phyloP scores from a whole-genome alignment of 2,797 vertebrate genomes.

The Loris lydekkerianus region DNA sequence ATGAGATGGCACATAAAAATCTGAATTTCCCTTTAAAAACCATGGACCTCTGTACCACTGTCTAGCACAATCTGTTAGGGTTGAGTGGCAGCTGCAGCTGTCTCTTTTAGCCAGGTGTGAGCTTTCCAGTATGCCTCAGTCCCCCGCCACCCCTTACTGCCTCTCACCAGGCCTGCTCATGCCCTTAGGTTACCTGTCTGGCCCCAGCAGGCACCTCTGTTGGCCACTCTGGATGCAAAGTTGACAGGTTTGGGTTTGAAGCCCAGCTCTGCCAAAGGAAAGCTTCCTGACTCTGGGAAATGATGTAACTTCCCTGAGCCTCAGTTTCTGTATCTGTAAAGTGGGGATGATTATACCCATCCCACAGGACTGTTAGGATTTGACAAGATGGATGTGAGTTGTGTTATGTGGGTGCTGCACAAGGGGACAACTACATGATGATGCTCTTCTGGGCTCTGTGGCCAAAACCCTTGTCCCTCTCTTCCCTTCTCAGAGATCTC shows the following conservation, averaged over 20 bases:
- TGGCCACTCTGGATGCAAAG: neutral
- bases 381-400: neutral
- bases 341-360: neutral
- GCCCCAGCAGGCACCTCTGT: neutral
- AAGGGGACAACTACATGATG: too few relatives aligned
- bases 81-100: rapidly evolving
- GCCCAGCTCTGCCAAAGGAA: neutral
- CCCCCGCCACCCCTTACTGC: neutral
- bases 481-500: neutral
- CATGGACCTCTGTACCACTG: rapidly evolving
- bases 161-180: neutral
- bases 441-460: neutral
- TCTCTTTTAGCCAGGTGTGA: neutral
- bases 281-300: constrained; percentile 5
- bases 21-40: neutral
- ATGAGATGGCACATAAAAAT: neutral
- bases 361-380: neutral
- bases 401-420: neutral
- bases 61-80: rapidly evolving
- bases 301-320: neutral
- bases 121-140: neutral
- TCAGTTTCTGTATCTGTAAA: neutral
- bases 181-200: neutral
- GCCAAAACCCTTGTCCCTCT: neutral
- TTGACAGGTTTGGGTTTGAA: neutral